Conservation (phyloP, 2,113 vertebrate genomes). For the Oreochromis aureus region DNA sequence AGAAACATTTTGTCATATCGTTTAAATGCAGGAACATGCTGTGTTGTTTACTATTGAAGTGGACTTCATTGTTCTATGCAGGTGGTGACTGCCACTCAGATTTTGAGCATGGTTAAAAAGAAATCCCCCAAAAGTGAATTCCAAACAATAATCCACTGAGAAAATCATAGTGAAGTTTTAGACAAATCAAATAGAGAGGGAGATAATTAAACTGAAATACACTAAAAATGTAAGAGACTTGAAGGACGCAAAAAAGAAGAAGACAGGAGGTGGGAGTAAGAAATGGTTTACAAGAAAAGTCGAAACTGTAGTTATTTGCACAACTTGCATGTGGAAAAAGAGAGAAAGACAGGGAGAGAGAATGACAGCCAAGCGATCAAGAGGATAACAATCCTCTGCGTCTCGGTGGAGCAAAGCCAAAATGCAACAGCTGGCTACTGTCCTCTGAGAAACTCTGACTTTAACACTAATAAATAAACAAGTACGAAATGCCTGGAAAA, state of each 20-base stretch:
- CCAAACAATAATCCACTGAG: not conserved
- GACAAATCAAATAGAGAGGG: not conserved
- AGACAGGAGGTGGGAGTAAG: not conserved
- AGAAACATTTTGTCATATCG: not conserved
- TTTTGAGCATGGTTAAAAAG: not conserved
- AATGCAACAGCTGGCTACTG: slow-evolving; percentile 77
- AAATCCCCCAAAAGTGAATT: not conserved
- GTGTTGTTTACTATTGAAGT: not conserved
- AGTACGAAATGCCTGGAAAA: slow-evolving; percentile 50
- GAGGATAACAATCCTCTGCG: slow-evolving; percentile 55
- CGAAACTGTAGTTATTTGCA: slow-evolving; percentile 7
- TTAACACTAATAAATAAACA: slow-evolving; percentile 69
- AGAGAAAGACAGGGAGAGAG: not conserved
- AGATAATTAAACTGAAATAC: slow-evolving; percentile 34
- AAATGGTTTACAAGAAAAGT: not conserved
- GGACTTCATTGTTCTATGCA: not conserved
- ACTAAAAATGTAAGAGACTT: not conserved
- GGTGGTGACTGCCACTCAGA: not conserved
- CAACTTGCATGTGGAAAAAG: not conserved
- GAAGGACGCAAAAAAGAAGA: not conserved
- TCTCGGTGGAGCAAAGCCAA: slow-evolving; percentile 70
- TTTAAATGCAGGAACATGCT: not conserved
- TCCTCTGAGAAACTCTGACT: slow-evolving; percentile 77
- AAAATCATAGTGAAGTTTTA: not conserved
- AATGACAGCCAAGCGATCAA: slow-evolving; percentile 51